Conservation (phyloP, 2,888 invertebrate species). For the Atethmia centrago region DNA sequence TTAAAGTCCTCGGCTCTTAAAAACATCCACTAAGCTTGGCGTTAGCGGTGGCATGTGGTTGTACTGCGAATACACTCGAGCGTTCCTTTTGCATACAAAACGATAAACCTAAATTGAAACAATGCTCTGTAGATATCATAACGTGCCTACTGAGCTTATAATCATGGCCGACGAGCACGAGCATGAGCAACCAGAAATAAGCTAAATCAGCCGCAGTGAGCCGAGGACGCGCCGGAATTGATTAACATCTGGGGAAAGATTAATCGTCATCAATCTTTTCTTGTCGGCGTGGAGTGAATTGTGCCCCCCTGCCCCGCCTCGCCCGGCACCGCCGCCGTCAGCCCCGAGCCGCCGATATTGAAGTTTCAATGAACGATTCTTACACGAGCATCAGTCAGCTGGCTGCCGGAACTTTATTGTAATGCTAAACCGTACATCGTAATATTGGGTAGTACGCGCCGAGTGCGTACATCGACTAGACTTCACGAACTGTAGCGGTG, state of each 20-base stretch:
- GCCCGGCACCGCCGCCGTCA: background rate
- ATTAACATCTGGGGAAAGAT: conserved; percentile 67
- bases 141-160: background rate
- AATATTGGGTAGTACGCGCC: conserved; percentile 11
- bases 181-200: conserved; percentile 17
- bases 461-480: background rate
- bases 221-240: conserved; percentile 56
- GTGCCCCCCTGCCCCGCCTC: background rate
- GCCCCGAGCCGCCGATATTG: conserved; percentile 46
- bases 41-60: background rate
- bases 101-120: background rate
- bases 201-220: conserved; percentile 35
- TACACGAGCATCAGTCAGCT: conserved; percentile 40
- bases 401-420: conserved; percentile 51
- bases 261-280: conserved; percentile 68
- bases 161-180: background rate
- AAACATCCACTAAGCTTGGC: background rate
- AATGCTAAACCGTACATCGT: conserved; percentile 52
- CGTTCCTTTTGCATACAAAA: background rate
- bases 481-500: background rate
- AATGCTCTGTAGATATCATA: background rate
- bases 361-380: conserved; percentile 61
- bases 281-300: conserved; percentile 50
- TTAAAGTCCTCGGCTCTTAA: background rate
- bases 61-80: background rate